These are phyloP conservation scores for Okapia johnstoni DNA, from an alignment of 2,113 vertebrate genomes.

Conservation along the genomic window DNA sequence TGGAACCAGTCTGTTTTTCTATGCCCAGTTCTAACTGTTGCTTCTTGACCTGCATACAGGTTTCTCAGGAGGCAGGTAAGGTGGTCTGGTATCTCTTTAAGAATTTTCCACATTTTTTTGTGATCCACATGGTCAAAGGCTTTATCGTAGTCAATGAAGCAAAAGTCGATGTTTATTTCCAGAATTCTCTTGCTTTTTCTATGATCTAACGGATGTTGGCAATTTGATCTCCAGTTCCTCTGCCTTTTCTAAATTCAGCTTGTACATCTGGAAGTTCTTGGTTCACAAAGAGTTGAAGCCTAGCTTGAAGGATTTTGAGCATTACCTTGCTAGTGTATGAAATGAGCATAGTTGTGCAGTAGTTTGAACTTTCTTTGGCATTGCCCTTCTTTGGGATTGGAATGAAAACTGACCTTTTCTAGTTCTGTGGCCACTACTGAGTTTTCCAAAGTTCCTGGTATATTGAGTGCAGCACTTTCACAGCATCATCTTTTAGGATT, in stretches of 20 bases:
- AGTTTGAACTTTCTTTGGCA: not conserved
- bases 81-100: not conserved
- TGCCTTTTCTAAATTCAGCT: not conserved
- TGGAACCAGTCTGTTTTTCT: not conserved
- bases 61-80: not conserved
- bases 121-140: not conserved
- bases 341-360: not conserved
- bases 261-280: not conserved
- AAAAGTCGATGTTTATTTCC: not conserved
- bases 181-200: not conserved
- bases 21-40: not conserved
- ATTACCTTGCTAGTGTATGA: not conserved
- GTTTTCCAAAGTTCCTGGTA: not conserved
- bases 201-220: not conserved
- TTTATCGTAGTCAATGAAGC: not conserved
- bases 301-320: not conserved
- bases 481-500: not conserved
- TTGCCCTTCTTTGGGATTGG: not conserved
- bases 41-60: not conserved
- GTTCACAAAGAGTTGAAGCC: not conserved
- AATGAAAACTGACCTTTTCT: not conserved
- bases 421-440: accelerated
- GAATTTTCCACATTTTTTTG: not conserved
- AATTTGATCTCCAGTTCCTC: not conserved
- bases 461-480: not conserved